Evolutionary conservation across 1,140 invertebrate genomes (phyloP).

Genomic region (Penaeus vannamei): DNA sequence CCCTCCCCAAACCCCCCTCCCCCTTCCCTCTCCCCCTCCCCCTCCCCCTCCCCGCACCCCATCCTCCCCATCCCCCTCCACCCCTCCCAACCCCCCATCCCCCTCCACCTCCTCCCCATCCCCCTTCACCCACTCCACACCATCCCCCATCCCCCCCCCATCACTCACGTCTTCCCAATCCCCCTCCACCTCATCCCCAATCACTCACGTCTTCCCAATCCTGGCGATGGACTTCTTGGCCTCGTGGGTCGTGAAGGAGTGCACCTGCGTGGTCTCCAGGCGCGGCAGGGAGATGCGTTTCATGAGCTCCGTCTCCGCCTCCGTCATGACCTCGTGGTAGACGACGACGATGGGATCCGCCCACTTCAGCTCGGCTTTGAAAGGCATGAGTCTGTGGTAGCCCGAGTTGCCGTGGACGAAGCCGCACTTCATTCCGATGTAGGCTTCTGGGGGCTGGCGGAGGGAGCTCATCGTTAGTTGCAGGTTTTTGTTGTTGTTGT

Average conservation of each 20-base stretch:
- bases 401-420: conserved; percentile 44
- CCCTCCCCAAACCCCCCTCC: background rate
- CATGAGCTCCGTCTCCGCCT: conserved; percentile 49
- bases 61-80: no score
- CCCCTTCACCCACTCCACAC: background rate
- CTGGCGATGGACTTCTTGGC: conserved; percentile 59
- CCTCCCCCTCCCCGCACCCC: no score
- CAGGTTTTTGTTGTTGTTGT: background rate
- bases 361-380: conserved; percentile 66
- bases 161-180: conserved; percentile 49
- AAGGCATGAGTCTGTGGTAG: conserved; percentile 58
- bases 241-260: conserved; percentile 63
- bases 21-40: no score
- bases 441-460: conserved; percentile 45
- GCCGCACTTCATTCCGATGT: conserved; percentile 53
- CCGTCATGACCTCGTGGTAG: conserved; percentile 62
- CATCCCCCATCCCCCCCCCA: no score
- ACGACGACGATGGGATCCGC: conserved; percentile 57
- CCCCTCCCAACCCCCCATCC: no score
- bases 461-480: background rate
- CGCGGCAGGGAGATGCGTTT: conserved; percentile 48
- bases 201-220: conserved; percentile 63
- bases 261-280: conserved; percentile 64
- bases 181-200: no score
- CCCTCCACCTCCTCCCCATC: background rate